A percentile compares a stretch with the other conserved stretches of the same genome.
These are phyloP conservation scores for Meleagris gallopavo DNA, from an alignment of 2,113 vertebrate species.

Conservation along the genomic window DNA sequence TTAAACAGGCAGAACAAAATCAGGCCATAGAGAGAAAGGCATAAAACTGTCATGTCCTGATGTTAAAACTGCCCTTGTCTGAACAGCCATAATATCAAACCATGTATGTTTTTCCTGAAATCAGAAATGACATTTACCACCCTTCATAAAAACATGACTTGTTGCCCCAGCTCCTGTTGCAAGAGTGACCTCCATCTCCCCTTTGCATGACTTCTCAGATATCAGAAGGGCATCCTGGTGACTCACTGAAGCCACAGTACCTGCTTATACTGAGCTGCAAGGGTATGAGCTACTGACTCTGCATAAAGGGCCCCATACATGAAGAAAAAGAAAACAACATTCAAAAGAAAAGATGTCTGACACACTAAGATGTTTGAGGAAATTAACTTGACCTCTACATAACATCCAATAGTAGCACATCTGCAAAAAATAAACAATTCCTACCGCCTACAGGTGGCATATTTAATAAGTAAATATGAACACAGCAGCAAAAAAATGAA, in stretches of 20 bases:
- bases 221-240: neutral
- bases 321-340: slow-evolving; percentile 10
- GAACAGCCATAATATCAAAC: neutral
- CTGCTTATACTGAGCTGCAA: neutral
- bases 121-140: slow-evolving; percentile 21
- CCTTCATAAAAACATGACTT: neutral
- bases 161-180: neutral
- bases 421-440: slow-evolving; percentile 38
- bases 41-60: neutral
- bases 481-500: slow-evolving; percentile 1
- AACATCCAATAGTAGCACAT: slow-evolving; percentile 14
- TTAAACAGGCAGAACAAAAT: neutral
- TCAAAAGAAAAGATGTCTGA: slow-evolving; percentile 20
- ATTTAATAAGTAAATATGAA: slow-evolving; percentile 49
- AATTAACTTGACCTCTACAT: slow-evolving; percentile 10
- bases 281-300: neutral
- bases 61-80: neutral
- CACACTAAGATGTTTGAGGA: neutral
- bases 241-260: neutral
- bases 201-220: slow-evolving; percentile 20
- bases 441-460: neutral
- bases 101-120: slow-evolving; percentile 5
- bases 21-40: neutral
- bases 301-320: neutral
- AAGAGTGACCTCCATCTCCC: neutral